Conservation (phyloP, 2,797 vertebrate genomes). For the Malacoctenus gilli region DNA sequence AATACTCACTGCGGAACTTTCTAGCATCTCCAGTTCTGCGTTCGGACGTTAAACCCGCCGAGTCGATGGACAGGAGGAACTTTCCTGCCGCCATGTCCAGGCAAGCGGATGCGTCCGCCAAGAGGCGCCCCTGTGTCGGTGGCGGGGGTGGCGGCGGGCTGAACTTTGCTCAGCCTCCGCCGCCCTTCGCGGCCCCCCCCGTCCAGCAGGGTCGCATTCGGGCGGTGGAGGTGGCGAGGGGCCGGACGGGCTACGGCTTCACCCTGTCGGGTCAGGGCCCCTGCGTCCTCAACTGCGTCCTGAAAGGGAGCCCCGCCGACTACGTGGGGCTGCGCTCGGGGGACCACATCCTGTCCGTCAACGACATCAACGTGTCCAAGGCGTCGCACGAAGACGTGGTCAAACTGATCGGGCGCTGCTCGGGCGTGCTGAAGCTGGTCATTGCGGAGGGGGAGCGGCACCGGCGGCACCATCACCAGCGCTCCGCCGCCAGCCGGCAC, state of each 20-base stretch:
- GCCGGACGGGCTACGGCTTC: conserved; percentile 94
- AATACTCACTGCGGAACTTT: no score
- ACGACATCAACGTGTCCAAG: conserved; percentile 93
- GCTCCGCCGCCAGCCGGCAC: conserved; percentile 51
- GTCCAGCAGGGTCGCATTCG: conserved; percentile 83
- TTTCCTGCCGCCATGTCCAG: conserved; percentile 84
- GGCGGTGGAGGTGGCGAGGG: conserved; percentile 92
- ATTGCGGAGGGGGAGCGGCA: conserved; percentile 82
- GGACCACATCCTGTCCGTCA: conserved; percentile 92
- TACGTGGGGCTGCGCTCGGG: conserved; percentile 92
- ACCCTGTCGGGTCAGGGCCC: conserved; percentile 94
- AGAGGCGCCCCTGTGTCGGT: conserved; percentile 64
- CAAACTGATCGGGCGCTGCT: conserved; percentile 94
- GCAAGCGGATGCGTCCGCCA: conserved; percentile 72
- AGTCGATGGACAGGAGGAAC: conserved; percentile 53
- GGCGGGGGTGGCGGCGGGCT: conserved; percentile 55
- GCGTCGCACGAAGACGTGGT: conserved; percentile 97
- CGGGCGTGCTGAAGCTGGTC: conserved; percentile 91
- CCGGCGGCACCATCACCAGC: conserved; percentile 69
- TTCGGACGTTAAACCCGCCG: no score
- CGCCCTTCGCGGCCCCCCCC: conserved; percentile 38
- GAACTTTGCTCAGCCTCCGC: conserved; percentile 43
- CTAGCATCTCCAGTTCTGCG: no score
- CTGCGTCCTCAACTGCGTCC: conserved; percentile 90
- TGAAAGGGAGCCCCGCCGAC: conserved; percentile 95